Evolutionary conservation across 2,113 vertebrate species (phyloP), one percentile per base, ranked within the genome.

Genomic region (Xiphophorus hellerii): DNA sequence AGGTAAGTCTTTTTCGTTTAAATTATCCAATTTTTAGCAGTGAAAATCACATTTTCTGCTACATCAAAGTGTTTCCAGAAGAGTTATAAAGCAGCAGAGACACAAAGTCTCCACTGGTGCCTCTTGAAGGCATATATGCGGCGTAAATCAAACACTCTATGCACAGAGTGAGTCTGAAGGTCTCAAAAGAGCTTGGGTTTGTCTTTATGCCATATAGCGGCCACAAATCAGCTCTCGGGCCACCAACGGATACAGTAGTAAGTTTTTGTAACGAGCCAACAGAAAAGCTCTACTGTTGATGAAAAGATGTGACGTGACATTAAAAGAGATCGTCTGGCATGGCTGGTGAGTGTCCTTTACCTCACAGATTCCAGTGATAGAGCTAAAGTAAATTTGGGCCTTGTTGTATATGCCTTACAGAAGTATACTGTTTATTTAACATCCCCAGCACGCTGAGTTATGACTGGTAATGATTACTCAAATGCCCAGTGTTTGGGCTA

Each of bases 381-480:
- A 83, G 90, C 90, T 95, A 92, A 95, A 95, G 94, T 95, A 95
- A 95, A 95, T 94, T 82, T 86, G 74, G 86, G 82, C 85, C 90
- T 93, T 92, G 92, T 93, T 94, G 93, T 95, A 94, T 94, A 94
- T 92, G 92, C 89, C 89, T 92, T 70, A 92, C 87, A 90, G 84
- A 91, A 93, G 93, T 91, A 94, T 92, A 92, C 84, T 94, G 94
- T 95, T 95, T 95, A 95, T 95, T 94, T 95, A 92, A 95, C 92
- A 93, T 92, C 88, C 78, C 87, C 88, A 90, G 85, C n/a, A 81
- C 87, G 81, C 87, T 92, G 94, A 95, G 89, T 95, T 95, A 94
- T 94, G 93, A 91, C 91, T 91, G 85, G 92, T 93, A 92, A 94
- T 93, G 93, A 94, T 94, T 91, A 94, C 94, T 94, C 90, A 91